Percentiles rank a stretch among this genome's conserved stretches.
These are phyloP conservation scores for Amphibalanus amphitrite DNA, from an alignment of 1,140 invertebrate species.

Conservation along the genomic window DNA sequence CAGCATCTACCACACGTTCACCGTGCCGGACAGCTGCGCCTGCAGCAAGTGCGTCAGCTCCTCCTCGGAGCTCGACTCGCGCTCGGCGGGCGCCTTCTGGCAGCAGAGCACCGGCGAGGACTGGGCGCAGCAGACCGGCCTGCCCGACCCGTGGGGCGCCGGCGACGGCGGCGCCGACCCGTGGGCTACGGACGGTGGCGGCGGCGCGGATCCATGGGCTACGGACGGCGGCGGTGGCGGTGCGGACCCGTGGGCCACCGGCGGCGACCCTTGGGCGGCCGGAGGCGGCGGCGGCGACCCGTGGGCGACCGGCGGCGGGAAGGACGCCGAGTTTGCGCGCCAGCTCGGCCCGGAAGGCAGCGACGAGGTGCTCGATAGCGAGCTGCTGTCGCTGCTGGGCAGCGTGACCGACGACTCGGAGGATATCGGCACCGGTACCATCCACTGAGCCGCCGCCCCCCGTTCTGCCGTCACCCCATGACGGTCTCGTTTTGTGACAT, in stretches of 20 bases:
- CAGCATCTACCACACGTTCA: slow-evolving; percentile 1
- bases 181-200: too few relatives aligned
- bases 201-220: not conserved
- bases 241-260: too few relatives aligned
- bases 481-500: too few relatives aligned
- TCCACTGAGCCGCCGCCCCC: not conserved
- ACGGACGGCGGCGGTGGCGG: too few relatives aligned
- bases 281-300: too few relatives aligned
- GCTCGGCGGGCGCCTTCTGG: not conserved
- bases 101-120: not conserved
- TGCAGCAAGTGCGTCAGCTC: not conserved
- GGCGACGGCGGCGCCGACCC: too few relatives aligned
- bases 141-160: too few relatives aligned
- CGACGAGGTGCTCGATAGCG: not conserved
- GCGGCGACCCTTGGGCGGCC: too few relatives aligned
- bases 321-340: not conserved
- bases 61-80: not conserved
- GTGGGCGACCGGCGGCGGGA: not conserved
- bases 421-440: not conserved
- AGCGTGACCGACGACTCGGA: not conserved
- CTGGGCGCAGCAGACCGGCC: not conserved
- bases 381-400: not conserved
- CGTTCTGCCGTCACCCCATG: too few relatives aligned
- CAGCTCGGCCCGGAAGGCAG: too few relatives aligned
- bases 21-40: not conserved